phyloP scores from a whole-genome alignment of 2,113 vertebrate species.

The Strix aluco region DNA sequence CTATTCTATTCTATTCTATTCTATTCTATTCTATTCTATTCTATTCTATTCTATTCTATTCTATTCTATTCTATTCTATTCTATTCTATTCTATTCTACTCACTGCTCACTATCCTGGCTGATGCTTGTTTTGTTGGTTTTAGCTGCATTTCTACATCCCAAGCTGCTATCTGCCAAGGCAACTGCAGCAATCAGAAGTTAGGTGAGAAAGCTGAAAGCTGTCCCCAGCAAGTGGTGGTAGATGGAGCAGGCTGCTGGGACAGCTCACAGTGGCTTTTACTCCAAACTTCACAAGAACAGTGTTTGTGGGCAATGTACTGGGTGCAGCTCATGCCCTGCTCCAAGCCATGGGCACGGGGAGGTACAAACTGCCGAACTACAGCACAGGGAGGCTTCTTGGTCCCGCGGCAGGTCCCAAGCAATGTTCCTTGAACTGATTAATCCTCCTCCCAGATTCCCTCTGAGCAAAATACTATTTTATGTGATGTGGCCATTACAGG shows the following conservation, averaged over 20 bases:
- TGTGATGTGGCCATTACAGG: not conserved
- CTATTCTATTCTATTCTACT: not conserved
- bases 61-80: not conserved
- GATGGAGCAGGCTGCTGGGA: not conserved
- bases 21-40: no score
- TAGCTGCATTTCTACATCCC: not conserved
- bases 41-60: rapidly evolving
- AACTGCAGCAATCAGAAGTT: not conserved
- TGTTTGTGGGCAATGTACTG: rapidly evolving
- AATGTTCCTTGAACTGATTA: not conserved
- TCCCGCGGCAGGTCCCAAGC: not conserved
- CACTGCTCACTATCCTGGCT: not conserved
- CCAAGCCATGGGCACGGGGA: not conserved
- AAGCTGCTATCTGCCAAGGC: not conserved
- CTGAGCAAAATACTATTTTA: not conserved
- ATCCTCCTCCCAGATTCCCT: not conserved
- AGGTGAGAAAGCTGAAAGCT: not conserved
- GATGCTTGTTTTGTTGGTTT: not conserved
- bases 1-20: no score
- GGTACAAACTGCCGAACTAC: not conserved
- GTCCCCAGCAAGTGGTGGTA: not conserved
- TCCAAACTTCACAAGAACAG: not conserved
- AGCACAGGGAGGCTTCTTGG: not conserved
- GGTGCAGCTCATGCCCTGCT: not conserved
- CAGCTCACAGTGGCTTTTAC: not conserved